phyloP scores from a whole-genome alignment of 2,797 vertebrate genomes.

The Channa striata region DNA sequence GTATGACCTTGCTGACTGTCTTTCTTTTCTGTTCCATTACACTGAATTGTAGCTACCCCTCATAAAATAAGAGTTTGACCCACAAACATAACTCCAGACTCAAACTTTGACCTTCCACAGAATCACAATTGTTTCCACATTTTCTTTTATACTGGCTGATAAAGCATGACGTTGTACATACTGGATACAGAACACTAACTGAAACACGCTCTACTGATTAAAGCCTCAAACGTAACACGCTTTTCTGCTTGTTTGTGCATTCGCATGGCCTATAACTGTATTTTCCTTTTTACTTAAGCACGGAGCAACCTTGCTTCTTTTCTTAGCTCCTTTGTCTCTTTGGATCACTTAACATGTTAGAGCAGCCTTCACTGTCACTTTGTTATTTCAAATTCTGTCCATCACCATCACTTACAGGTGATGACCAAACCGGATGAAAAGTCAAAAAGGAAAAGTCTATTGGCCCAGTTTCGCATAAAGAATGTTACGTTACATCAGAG shows the following conservation, averaged over 20 bases:
- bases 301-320: no score
- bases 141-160: neutral
- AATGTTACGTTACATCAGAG: no score
- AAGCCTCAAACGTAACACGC: neutral
- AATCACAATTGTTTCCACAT: neutral
- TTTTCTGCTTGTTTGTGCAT: no score
- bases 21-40: slow-evolving; percentile 36
- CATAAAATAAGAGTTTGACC: neutral
- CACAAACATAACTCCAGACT: neutral
- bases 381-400: no score
- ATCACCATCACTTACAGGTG: neutral
- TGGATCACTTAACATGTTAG: neutral
- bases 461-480: no score
- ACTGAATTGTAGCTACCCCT: slow-evolving; percentile 2
- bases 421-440: neutral
- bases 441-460: no score
- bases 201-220: neutral
- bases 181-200: neutral
- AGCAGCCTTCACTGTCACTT: neutral
- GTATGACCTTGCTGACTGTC: slow-evolving; percentile 28
- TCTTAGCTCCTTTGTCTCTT: neutral
- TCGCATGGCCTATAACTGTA: no score
- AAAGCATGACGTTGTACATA: neutral
- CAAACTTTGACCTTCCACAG: neutral
- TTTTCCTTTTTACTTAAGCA: neutral